phyloP scores from a whole-genome alignment of 2,888 invertebrate genomes.

The Phytoseiulus persimilis region DNA sequence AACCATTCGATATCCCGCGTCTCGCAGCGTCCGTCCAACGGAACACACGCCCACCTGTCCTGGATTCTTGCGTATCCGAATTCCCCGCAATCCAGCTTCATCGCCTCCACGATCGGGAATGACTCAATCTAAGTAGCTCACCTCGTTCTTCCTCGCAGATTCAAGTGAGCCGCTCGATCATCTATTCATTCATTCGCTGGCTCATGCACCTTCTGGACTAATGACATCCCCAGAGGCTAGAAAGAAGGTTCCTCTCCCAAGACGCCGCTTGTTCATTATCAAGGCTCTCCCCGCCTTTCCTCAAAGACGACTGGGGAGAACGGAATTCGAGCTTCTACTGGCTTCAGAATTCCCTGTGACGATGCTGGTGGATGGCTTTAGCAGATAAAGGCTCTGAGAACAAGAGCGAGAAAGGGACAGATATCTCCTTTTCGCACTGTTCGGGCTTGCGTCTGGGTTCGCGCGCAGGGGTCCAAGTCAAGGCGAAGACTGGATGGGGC shows the following conservation, averaged over 20 bases:
- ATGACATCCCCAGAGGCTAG: background rate
- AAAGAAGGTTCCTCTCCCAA: background rate
- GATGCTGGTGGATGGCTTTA: background rate
- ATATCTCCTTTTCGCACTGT: background rate
- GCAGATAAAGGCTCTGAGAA: background rate
- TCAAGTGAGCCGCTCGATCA: background rate
- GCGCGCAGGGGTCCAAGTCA: background rate
- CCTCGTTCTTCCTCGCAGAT: too few relatives aligned
- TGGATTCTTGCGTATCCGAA: too few relatives aligned
- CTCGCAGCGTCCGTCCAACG: too few relatives aligned
- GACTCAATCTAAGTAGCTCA: background rate
- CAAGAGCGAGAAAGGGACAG: background rate
- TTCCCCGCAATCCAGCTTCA: too few relatives aligned
- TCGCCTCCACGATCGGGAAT: too few relatives aligned
- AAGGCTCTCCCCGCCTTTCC: background rate
- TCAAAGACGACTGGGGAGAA: background rate
- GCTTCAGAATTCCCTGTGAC: background rate
- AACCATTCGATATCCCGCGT: too few relatives aligned
- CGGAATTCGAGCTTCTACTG: background rate
- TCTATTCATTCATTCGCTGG: background rate
- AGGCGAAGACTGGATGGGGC: background rate
- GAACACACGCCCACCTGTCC: too few relatives aligned
- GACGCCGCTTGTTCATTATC: background rate
- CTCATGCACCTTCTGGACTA: conserved; percentile 5
- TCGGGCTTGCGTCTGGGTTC: background rate